phyloP scores from a whole-genome alignment of 2,888 invertebrate genomes.

The Cinara cedri region DNA sequence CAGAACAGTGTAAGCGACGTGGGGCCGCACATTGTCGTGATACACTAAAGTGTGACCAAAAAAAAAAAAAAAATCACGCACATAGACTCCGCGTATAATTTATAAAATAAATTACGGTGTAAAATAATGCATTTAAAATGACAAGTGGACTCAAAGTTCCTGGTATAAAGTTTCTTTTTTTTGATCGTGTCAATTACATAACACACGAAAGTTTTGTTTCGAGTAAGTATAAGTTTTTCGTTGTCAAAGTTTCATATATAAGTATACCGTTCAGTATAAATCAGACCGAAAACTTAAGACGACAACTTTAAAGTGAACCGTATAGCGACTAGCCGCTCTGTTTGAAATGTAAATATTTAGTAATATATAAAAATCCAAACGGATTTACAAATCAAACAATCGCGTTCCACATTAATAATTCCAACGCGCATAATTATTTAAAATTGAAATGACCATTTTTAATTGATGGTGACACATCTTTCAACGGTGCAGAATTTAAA shows the following conservation, averaged over 20 bases:
- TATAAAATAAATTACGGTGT: neutral
- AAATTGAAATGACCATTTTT: too few relatives aligned
- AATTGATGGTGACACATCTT: too few relatives aligned
- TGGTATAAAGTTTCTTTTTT: constrained; percentile 6
- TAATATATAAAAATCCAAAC: too few relatives aligned
- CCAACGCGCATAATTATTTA: too few relatives aligned
- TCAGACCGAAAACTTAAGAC: constrained; percentile 2
- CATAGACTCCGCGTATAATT: neutral
- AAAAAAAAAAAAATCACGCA: too few relatives aligned
- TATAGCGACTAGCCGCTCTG: too few relatives aligned
- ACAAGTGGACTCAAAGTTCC: neutral
- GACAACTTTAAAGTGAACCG: neutral
- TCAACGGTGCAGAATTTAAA: too few relatives aligned
- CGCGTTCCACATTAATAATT: too few relatives aligned
- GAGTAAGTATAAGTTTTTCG: neutral
- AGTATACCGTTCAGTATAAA: neutral
- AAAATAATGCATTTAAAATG: neutral
- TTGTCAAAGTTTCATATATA: constrained; percentile 6
- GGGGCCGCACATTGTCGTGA: too few relatives aligned
- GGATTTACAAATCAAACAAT: too few relatives aligned
- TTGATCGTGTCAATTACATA: neutral
- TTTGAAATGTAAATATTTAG: neutral
- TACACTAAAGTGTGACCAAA: too few relatives aligned
- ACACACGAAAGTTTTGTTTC: constrained; percentile 12
- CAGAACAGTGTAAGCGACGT: too few relatives aligned